A percentile compares a stretch with the other conserved stretches of the same genome.
These are phyloP conservation scores for Trinorchestia longiramus DNA, from an alignment of 1,140 invertebrate genomes.

Conservation along the genomic window DNA sequence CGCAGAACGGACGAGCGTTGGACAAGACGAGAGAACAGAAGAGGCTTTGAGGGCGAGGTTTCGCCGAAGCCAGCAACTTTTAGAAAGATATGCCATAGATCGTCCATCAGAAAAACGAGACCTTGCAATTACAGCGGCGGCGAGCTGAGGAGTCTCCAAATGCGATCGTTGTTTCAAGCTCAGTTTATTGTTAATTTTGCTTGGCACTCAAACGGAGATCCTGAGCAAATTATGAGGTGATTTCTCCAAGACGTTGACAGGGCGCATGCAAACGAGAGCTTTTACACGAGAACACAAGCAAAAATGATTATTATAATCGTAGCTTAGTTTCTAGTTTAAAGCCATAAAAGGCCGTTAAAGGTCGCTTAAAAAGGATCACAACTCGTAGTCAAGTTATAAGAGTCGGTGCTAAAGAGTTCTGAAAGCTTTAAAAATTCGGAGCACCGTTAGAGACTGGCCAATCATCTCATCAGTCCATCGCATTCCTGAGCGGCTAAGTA, in stretches of 20 bases:
- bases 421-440: not conserved
- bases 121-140: not conserved
- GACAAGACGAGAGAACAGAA: constrained; percentile 4
- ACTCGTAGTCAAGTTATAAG: not conserved
- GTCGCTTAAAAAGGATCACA: not conserved
- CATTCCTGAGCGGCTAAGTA: not conserved
- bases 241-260: not conserved
- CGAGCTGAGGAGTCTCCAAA: not conserved
- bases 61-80: not conserved
- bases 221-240: not conserved
- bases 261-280: not conserved
- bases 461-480: not conserved
- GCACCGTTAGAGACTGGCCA: not conserved
- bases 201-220: not conserved
- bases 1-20: not conserved
- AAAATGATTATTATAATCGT: not conserved
- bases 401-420: not conserved
- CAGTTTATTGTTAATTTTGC: constrained; percentile 1
- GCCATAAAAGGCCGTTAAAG: not conserved
- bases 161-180: not conserved
- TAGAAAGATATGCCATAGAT: not conserved
- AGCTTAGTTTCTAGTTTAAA: not conserved
- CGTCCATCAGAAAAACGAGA: not conserved
- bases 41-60: not conserved
- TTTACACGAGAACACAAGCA: not conserved